Evolutionary conservation across 1,140 invertebrate genomes (phyloP).

Genomic region (Procambarus virginalis): DNA sequence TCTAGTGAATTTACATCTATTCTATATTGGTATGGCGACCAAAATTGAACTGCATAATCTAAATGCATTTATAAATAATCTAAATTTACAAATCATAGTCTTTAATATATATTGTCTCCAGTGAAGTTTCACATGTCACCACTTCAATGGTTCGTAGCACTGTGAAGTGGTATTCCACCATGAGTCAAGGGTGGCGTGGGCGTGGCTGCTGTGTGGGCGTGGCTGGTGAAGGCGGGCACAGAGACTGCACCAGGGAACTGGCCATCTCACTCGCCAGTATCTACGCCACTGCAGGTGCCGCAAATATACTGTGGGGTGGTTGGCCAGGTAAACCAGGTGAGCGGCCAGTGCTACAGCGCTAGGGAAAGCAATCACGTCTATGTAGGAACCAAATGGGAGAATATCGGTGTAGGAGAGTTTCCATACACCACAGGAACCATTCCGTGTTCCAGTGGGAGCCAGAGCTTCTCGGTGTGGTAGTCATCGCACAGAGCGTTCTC

Average conservation of each 20-base stretch:
- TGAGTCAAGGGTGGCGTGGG: background rate
- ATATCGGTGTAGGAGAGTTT: constrained; percentile 60
- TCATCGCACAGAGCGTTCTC: constrained; percentile 56
- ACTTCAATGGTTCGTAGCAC: background rate
- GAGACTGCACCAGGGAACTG: constrained; percentile 24
- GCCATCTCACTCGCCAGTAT: constrained; percentile 24
- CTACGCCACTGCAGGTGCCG: constrained; percentile 39
- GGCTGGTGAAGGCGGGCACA: constrained; percentile 2
- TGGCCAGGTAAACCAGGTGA: constrained; percentile 34
- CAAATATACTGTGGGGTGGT: constrained; percentile 38
- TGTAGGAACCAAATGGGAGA: constrained; percentile 69
- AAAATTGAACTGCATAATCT: too few relatives aligned
- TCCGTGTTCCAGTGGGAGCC: constrained; percentile 54
- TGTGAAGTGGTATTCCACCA: constrained; percentile 8
- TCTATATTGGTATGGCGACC: too few relatives aligned
- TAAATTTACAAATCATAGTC: too few relatives aligned
- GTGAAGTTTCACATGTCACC: background rate
- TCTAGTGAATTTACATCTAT: too few relatives aligned
- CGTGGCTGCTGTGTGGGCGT: background rate
- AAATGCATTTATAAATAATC: too few relatives aligned
- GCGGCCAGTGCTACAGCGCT: constrained; percentile 65
- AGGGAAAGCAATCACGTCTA: constrained; percentile 68
- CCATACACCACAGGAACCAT: constrained; percentile 71
- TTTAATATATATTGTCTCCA: too few relatives aligned
- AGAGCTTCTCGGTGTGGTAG: constrained; percentile 54